Conservation (phyloP, 2,797 vertebrate genomes). For the Onychomys leucogaster region DNA sequence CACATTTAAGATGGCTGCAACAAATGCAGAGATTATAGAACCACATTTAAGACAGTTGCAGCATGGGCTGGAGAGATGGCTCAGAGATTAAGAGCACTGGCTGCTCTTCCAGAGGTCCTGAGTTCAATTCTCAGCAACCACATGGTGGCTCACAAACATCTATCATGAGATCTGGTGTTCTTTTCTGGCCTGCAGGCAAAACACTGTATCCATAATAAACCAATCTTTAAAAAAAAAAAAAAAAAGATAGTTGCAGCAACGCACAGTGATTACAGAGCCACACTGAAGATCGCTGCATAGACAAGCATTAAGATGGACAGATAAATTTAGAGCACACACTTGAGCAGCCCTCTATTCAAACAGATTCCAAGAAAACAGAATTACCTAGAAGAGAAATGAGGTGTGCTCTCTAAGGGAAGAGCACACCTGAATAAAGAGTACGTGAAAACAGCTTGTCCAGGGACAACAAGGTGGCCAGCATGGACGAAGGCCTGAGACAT, state of each 20-base stretch:
- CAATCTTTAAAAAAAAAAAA: too few species aligned
- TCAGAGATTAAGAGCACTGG: too few species aligned
- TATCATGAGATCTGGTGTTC: too few species aligned
- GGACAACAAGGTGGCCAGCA: background rate
- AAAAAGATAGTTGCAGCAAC: background rate
- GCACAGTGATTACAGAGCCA: background rate
- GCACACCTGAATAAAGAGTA: background rate
- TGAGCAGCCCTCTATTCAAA: constrained; percentile 27
- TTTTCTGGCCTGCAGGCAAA: too few species aligned
- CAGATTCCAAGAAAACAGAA: constrained; percentile 50
- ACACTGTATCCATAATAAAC: too few species aligned
- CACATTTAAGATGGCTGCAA: background rate
- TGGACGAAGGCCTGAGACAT: background rate
- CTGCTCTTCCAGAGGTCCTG: too few species aligned
- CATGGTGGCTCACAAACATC: too few species aligned
- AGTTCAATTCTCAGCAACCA: too few species aligned
- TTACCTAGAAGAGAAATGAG: background rate
- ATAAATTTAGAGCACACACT: background rate
- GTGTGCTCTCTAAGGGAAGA: background rate
- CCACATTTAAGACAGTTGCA: background rate
- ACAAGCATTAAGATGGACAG: constrained; percentile 8
- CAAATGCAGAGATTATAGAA: constrained; percentile 44
- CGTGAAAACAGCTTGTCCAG: background rate
- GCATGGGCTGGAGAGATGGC: too few species aligned
- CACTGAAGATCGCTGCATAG: background rate